Evolutionary conservation across 2,888 invertebrate genomes (phyloP), one percentile per base, ranked within the genome.

Genomic region (Drosophila demipolita): DNA sequence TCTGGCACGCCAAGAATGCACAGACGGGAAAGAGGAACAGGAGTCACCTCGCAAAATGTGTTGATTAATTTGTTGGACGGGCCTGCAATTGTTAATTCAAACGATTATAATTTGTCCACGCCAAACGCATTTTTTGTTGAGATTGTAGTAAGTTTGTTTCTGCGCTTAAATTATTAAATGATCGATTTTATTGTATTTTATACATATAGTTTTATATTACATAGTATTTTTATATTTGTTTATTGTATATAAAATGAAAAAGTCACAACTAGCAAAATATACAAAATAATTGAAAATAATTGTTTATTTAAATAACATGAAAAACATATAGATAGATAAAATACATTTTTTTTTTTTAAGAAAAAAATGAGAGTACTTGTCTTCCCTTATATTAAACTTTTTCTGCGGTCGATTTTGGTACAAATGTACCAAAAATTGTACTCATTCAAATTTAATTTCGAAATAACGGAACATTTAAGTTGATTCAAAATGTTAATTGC

Each of bases 91-190:
- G 35, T 23, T 23, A 29, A 69, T 52, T 61, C 71, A 65, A 70
- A 62, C 49, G 65, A 65, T 49, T 61, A 65, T 57, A 55, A 33
- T 42, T 48, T 52, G 33, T 73, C 20, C 53, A 59, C 33, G 61
- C 40, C 17, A 60, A 60, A 32, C 23, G 79, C 80, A 79, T 75
- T 68, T 75, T 48, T 45, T 45, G 50, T 59, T 75, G 54, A 48
- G 17, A 23, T 65, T 71, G 40, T 60, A 40, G 23, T 59, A 35
- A 40, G 40, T 52, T 17, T 69, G 12, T 62, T 29, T 29, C 29
- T 29, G 23, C 58, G 36, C n/a, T 35, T 66, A 81, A 66, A 29
- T 29, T 62, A 35, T 76, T 78, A 78, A 57, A 61, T 36, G 64
- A 50, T 55, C 73, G 63, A 78, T 58, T 72, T 50, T 78, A 74